Conservation (phyloP, 2,888 invertebrate genomes). For the Mesoligia furuncula region DNA sequence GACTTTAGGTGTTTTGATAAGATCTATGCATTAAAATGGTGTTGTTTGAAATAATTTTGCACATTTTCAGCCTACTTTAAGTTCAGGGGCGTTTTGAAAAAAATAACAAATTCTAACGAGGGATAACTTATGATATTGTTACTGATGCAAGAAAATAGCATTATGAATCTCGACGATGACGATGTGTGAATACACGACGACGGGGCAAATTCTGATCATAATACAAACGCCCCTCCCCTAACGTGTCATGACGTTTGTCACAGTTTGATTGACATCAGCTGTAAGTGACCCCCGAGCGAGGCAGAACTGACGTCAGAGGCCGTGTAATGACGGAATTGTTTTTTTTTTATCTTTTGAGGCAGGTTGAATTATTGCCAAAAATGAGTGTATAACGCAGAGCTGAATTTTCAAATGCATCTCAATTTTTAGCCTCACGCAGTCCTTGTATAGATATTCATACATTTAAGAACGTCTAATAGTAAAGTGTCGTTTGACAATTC, state of each 20-base stretch:
- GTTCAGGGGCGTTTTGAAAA: not conserved
- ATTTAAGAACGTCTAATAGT: not conserved
- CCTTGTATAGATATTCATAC: not conserved
- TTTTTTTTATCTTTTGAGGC: not conserved
- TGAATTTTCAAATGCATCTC: not conserved
- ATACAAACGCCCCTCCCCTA: not conserved
- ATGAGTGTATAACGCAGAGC: not conserved
- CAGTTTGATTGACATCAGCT: slow-evolving; percentile 14
- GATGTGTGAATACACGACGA: not conserved
- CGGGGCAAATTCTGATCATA: not conserved
- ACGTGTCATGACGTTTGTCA: not conserved
- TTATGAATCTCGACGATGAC: not conserved
- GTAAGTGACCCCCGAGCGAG: not conserved
- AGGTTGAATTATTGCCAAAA: slow-evolving; percentile 7
- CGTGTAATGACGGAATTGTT: not conserved
- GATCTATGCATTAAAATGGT: not conserved
- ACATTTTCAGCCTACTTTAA: not conserved
- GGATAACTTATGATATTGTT: not conserved
- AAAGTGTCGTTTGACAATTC: not conserved
- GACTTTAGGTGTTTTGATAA: not conserved
- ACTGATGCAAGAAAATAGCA: not conserved
- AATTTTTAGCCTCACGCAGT: too few species aligned
- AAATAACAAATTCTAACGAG: not conserved
- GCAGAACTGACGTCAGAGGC: not conserved
- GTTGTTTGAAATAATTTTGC: too few species aligned